Evolutionary conservation across 2,888 invertebrate genomes (phyloP).

Genomic region (Macaria notata): DNA sequence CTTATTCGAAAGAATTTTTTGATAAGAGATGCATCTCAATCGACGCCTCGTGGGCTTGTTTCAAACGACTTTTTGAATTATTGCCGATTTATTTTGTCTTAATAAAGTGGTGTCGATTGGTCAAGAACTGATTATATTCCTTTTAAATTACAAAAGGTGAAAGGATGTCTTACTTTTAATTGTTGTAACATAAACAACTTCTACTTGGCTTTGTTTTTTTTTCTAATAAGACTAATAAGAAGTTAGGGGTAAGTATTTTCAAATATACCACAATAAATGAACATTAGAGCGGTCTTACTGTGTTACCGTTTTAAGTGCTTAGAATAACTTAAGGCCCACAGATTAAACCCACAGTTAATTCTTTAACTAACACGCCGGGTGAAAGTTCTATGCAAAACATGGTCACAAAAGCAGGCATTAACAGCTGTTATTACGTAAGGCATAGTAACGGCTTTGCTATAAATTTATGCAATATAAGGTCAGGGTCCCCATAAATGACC

Average conservation of each 20-base stretch:
- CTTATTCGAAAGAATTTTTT: constrained; percentile 48
- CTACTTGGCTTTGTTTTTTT: too few relatives aligned
- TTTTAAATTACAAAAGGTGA: too few relatives aligned
- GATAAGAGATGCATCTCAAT: constrained; percentile 41
- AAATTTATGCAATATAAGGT: constrained; percentile 81
- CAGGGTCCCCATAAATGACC: constrained; percentile 79
- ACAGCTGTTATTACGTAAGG: constrained; percentile 76
- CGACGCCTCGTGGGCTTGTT: constrained; percentile 28
- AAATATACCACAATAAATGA: too few relatives aligned
- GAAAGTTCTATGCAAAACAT: constrained; percentile 67
- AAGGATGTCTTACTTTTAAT: too few relatives aligned
- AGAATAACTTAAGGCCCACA: too few relatives aligned
- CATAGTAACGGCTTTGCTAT: constrained; percentile 74
- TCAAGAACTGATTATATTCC: too few relatives aligned
- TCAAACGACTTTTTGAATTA: constrained; percentile 12
- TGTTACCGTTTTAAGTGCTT: too few relatives aligned
- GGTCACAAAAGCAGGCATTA: constrained; percentile 64
- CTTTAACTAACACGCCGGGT: constrained; percentile 41
- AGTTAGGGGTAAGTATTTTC: too few relatives aligned
- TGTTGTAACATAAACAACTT: too few relatives aligned
- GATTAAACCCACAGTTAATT: constrained; percentile 32
- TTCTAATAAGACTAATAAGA: too few relatives aligned
- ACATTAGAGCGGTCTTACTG: too few relatives aligned
- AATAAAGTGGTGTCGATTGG: neutral
- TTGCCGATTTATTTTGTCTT: constrained; percentile 1